Evolutionary conservation across 2,113 vertebrate genomes (phyloP), one percentile per base, ranked within the genome.

Genomic region (Etia nguti): DNA sequence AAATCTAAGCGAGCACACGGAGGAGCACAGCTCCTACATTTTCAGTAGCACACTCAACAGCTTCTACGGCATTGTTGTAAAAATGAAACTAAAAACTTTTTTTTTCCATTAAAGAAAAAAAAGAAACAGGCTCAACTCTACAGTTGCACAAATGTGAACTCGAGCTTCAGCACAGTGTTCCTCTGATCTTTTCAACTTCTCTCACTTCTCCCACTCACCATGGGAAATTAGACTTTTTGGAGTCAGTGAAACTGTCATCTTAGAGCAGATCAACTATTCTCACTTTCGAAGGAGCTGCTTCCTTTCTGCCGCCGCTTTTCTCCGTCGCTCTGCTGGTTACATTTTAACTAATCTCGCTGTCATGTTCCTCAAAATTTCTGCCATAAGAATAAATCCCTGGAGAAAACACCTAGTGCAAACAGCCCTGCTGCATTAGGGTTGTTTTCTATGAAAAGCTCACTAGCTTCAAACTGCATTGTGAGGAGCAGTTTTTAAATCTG

Each of bases 261-360:
- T 80, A 81, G 54, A 85, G 77, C 34, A 73, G 79, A 85, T 85
- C 38, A 85, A 75, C 87, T 55, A 87, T 41, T 77, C 56, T 55
- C 80, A 65, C 68, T 60, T 81, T n/a, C 8, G 11, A 89, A 82
- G 36, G 68, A 84, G 81, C 84, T 18, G 22, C 54, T 88, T 86
- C 70, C 50, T 55, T 48, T 56, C 52, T 5, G 4, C 57, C 24
- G 0, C 22, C 59, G 54, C 55, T 54, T 57, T 75, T 15, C 41
- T 20, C 36, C 12, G 2, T 79, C 29, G 65, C 73, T 87, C 82
- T 43, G 29, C 56, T 84, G 6, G 4, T 36, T 83, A 57, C 62
- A 38, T 82, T 89, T 73, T 3, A 73, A 60, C 60, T 89, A 86
- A 87, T 92, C 92, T 84, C 65, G 54, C 29, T 84, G 87, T 84